Conservation (phyloP, 2,888 invertebrate genomes). For the Galeruca laticollis region DNA sequence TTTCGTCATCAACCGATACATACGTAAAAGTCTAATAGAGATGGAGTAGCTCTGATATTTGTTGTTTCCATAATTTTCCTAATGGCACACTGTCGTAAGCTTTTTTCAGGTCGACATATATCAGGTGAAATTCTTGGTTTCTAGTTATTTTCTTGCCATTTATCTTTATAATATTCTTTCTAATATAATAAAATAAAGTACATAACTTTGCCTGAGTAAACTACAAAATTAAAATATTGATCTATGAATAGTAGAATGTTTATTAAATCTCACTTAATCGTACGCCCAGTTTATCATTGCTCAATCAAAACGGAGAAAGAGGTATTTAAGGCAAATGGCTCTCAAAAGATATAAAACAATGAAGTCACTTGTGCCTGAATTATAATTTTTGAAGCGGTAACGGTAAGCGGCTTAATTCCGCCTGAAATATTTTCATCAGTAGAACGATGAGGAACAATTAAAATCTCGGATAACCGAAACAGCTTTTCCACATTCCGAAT, state of each 20-base stretch:
- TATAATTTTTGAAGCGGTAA: constrained; percentile 59
- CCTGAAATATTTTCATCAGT: constrained; percentile 54
- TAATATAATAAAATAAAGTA: no score
- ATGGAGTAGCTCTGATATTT: no score
- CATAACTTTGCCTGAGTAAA: no score
- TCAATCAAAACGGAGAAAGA: constrained; percentile 30
- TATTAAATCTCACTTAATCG: constrained; percentile 5
- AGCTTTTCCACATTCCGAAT: constrained; percentile 42
- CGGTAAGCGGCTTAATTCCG: constrained; percentile 63
- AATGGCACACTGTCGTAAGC: no score
- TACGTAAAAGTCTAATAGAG: no score
- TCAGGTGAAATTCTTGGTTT: no score
- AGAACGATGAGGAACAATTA: constrained; percentile 57
- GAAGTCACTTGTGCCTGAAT: constrained; percentile 62
- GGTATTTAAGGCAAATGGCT: constrained; percentile 59
- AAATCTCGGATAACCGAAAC: constrained; percentile 49
- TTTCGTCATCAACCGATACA: no score
- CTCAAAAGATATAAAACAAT: constrained; percentile 62
- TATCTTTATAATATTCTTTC: no score
- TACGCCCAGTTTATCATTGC: constrained; percentile 24
- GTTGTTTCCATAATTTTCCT: no score
- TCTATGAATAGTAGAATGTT: constrained; percentile 9
- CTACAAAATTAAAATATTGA: no score
- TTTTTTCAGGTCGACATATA: no score
- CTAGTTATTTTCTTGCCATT: no score